Percentiles rank a stretch among this genome's conserved stretches.
Conservation (phyloP, 2,113 vertebrate genomes). For the Microtus montanus region DNA sequence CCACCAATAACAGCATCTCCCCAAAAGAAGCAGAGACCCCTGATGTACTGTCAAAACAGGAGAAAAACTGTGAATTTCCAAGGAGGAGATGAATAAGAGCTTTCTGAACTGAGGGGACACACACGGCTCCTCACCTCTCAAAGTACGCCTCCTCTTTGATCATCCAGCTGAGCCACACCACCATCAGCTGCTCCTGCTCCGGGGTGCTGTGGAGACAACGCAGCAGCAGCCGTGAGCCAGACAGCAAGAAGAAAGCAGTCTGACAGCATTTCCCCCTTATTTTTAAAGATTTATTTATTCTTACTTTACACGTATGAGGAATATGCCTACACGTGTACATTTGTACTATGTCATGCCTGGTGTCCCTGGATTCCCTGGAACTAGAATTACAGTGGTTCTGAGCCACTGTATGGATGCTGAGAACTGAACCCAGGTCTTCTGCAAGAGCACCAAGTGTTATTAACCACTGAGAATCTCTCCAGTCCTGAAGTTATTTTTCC, state of each 20-base stretch:
- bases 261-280: neutral
- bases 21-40: constrained; percentile 98
- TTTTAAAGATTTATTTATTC: neutral
- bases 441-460: neutral
- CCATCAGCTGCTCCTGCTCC: constrained; percentile 97
- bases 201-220: constrained; percentile 89
- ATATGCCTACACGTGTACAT: neutral
- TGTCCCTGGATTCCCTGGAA: neutral
- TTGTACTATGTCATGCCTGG: neutral
- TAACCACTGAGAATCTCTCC: neutral
- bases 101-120: neutral
- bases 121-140: constrained; percentile 90
- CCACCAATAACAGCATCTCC: constrained; percentile 98
- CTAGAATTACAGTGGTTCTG: neutral
- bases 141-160: constrained; percentile 99
- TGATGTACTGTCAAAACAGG: constrained; percentile 89
- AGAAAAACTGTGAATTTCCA: constrained; percentile 63
- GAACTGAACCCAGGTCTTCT: neutral
- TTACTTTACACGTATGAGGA: too few relatives aligned
- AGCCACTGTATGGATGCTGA: neutral
- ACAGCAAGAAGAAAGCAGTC: neutral
- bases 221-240: neutral
- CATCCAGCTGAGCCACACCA: constrained; percentile 99
- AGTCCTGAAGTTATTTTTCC: constrained; percentile 18
- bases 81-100: neutral